A percentile compares a stretch with the other conserved stretches of the same genome.
phyloP scores from a whole-genome alignment of 2,797 vertebrate genomes.

The Catostomus latipinnis region DNA sequence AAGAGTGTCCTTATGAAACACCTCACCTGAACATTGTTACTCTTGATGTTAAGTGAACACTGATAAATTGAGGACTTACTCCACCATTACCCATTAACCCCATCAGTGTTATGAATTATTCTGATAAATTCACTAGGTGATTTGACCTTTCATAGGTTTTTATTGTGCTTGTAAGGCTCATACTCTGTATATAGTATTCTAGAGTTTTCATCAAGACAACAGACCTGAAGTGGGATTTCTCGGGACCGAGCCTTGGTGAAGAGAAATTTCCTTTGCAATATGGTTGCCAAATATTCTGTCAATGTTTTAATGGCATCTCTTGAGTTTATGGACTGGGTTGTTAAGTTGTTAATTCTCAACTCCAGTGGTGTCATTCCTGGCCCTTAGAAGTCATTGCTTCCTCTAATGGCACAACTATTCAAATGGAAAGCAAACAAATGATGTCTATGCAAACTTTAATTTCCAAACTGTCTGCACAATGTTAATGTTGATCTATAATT shows the following conservation, averaged over 20 bases:
- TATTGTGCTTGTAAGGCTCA: background rate
- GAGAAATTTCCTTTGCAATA: background rate
- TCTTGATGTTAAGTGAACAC: constrained; percentile 7
- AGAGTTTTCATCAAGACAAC: background rate
- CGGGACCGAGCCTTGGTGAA: background rate
- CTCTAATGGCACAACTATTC: constrained; percentile 25
- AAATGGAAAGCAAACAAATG: constrained; percentile 26
- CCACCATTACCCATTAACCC: background rate
- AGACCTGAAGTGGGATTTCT: background rate
- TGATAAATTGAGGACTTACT: background rate
- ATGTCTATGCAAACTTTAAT: constrained; percentile 53
- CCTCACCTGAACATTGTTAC: background rate
- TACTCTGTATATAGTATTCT: background rate
- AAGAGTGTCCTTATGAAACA: background rate
- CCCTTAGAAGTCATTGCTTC: constrained; percentile 24
- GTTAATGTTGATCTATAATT: background rate
- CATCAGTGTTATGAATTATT: constrained; percentile 36
- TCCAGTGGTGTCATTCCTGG: constrained; percentile 26
- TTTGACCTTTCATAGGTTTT: background rate
- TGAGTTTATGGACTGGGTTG: background rate
- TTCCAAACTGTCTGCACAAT: background rate
- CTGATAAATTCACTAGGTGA: constrained; percentile 25
- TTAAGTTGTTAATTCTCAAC: constrained; percentile 23
- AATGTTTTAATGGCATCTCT: background rate
- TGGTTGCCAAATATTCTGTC: constrained; percentile 21